A percentile compares a stretch with the other conserved stretches of the same genome.
phyloP scores from a whole-genome alignment of 2,797 vertebrate species.

The Sandelia bainsii region DNA sequence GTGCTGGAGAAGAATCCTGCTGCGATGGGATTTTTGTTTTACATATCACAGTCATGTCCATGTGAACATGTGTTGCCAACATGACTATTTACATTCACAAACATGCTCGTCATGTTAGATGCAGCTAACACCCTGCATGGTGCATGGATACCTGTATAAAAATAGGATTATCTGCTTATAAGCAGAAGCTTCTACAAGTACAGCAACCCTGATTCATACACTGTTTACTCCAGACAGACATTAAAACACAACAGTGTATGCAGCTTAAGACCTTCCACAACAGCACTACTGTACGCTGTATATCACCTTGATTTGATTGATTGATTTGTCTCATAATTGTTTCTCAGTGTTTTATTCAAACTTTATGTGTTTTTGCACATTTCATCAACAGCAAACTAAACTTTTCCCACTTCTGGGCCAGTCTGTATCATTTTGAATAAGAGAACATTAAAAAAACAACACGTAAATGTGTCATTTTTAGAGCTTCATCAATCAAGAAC shows the following conservation, averaged over 20 bases:
- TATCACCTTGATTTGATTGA: not conserved
- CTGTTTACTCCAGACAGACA: not conserved
- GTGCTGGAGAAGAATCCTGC: slow-evolving; percentile 26
- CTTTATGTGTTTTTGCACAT: not conserved
- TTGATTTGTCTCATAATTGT: slow-evolving; percentile 14
- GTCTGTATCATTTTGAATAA: slow-evolving; percentile 8
- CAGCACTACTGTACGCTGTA: not conserved
- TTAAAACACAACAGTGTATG: not conserved
- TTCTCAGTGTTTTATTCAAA: not conserved
- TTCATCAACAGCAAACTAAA: slow-evolving; percentile 15
- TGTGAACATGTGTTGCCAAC: slow-evolving; percentile 40
- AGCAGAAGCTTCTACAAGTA: slow-evolving; percentile 38
- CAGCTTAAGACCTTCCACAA: not conserved
- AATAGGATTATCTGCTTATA: slow-evolving; percentile 42
- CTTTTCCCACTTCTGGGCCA: not conserved
- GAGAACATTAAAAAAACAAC: not conserved
- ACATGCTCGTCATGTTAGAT: slow-evolving; percentile 44
- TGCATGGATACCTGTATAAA: slow-evolving; percentile 42
- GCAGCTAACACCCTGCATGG: slow-evolving; percentile 41
- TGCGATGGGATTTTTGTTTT: slow-evolving; percentile 52
- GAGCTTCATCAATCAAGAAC: slow-evolving; percentile 25
- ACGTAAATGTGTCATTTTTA: slow-evolving; percentile 25
- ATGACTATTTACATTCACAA: slow-evolving; percentile 47
- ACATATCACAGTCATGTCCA: slow-evolving; percentile 50
- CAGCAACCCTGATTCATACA: not conserved